A percentile compares a stretch with the other conserved stretches of the same genome.
phyloP scores from a whole-genome alignment of 1,140 invertebrate genomes.

The Drosophila triauraria region DNA sequence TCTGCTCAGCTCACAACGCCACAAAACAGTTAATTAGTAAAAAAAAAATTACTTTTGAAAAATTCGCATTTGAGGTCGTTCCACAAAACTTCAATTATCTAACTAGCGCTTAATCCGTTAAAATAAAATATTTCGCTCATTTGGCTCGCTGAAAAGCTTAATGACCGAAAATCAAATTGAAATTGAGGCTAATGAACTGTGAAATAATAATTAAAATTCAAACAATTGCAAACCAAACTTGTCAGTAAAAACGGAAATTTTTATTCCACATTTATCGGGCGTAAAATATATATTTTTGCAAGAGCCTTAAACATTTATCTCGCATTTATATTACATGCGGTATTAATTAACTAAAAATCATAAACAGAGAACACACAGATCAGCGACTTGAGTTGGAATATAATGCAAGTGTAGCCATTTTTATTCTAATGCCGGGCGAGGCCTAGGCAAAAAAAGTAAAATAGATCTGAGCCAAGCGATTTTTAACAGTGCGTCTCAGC shows the following conservation, averaged over 20 bases:
- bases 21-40: not conserved
- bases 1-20: not conserved
- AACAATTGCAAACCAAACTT: slow-evolving; percentile 45
- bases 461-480: slow-evolving; percentile 22
- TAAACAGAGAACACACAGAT: not conserved
- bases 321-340: not conserved
- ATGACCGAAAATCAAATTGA: slow-evolving; percentile 52
- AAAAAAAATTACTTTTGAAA: not conserved
- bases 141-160: slow-evolving; percentile 15
- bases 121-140: slow-evolving; percentile 21
- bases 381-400: slow-evolving; percentile 28
- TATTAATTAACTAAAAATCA: slow-evolving; percentile 17
- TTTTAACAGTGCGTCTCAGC: slow-evolving; percentile 9
- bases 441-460: slow-evolving; percentile 32
- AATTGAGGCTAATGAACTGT: slow-evolving; percentile 57
- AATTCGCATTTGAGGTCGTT: not conserved
- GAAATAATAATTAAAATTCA: slow-evolving; percentile 59
- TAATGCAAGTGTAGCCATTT: slow-evolving; percentile 64
- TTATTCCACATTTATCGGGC: slow-evolving; percentile 11
- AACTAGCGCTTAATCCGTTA: slow-evolving; percentile 14
- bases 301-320: not conserved
- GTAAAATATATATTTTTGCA: not conserved
- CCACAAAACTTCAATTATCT: not conserved
- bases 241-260: slow-evolving; percentile 15
- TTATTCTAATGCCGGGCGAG: slow-evolving; percentile 54